Evolutionary conservation across 2,113 vertebrate genomes (phyloP).

Genomic region (Proteles cristata): DNA sequence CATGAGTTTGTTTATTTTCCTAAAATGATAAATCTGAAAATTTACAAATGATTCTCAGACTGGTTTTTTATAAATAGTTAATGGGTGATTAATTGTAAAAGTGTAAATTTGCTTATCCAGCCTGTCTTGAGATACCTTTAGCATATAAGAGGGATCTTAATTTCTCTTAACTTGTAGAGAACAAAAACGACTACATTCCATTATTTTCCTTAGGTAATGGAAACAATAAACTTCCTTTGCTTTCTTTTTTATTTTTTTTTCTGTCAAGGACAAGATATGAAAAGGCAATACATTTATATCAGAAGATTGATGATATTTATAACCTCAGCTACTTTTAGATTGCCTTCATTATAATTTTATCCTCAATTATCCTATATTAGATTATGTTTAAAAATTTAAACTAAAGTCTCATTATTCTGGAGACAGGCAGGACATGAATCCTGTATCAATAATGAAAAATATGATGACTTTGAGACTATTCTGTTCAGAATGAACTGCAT

Average conservation of each 20-base stretch:
- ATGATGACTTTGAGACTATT: neutral
- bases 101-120: neutral
- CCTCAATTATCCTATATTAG: constrained; percentile 46
- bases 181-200: neutral
- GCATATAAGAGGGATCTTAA: neutral
- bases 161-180: neutral
- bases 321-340: neutral
- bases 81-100: neutral
- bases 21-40: constrained; percentile 19
- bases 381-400: constrained; percentile 67
- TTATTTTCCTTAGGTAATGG: neutral
- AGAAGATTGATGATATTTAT: constrained; percentile 38
- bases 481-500: neutral
- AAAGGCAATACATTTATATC: neutral
- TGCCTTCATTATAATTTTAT: constrained; percentile 67
- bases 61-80: neutral
- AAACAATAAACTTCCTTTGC: neutral
- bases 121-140: neutral
- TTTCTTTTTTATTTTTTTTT: neutral
- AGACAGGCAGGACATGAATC: neutral
- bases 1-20: neutral
- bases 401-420: constrained; percentile 29
- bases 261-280: constrained; percentile 46
- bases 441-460: constrained; percentile 39
- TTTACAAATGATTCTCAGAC: neutral